phyloP scores from a whole-genome alignment of 2,888 invertebrate genomes.

The Orchestes rusci region DNA sequence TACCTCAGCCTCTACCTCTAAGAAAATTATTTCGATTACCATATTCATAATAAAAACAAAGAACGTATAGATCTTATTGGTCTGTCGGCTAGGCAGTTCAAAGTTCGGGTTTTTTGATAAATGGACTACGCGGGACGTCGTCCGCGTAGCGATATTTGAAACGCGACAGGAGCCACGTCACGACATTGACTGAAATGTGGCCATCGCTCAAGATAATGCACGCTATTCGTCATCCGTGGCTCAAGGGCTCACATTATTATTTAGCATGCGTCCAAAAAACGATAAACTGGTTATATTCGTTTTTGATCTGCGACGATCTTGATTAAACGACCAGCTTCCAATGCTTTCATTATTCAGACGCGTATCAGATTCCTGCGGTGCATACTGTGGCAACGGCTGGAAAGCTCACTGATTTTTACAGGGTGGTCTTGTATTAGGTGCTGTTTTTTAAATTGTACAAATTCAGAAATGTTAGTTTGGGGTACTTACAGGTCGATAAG shows the following conservation, averaged over 20 bases:
- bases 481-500: too few relatives aligned
- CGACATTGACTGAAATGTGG: conserved; percentile 39
- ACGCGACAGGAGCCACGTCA: conserved; percentile 32
- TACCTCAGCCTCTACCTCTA: too few relatives aligned
- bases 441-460: too few relatives aligned
- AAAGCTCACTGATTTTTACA: conserved; percentile 10
- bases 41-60: too few relatives aligned
- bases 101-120: conserved; percentile 21
- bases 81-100: conserved; percentile 4
- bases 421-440: conserved; percentile 16
- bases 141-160: conserved; percentile 25
- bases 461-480: too few relatives aligned
- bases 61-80: too few relatives aligned
- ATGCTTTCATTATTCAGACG: conserved; percentile 20
- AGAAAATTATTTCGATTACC: too few relatives aligned
- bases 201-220: conserved; percentile 40
- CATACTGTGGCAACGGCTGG: conserved; percentile 13
- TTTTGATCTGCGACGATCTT: conserved; percentile 25
- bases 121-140: conserved; percentile 24
- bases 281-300: conserved; percentile 23
- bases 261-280: conserved; percentile 20
- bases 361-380: conserved; percentile 17
- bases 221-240: conserved; percentile 32
- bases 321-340: conserved; percentile 23
- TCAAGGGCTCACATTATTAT: conserved; percentile 24